Evolutionary conservation across 1,140 invertebrate genomes (phyloP).

Genomic region (Heliothis subflexa): DNA sequence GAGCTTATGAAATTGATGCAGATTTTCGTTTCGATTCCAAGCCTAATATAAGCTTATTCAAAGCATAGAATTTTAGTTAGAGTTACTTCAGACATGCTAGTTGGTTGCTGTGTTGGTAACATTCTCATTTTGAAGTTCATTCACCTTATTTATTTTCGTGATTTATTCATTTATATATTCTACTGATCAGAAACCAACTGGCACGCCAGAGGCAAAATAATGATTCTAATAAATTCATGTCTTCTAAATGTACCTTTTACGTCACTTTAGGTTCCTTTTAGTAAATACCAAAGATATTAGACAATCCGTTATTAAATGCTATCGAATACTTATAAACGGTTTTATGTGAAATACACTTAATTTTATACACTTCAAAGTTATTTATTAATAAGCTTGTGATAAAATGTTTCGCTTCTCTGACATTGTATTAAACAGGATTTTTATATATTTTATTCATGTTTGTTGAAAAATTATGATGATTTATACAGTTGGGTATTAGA

Average conservation of each 20-base stretch:
- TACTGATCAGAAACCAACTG: not conserved
- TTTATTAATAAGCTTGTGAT: conserved; percentile 3
- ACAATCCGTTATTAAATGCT: not conserved
- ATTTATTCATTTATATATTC: too few relatives aligned
- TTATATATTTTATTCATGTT: conserved; percentile 18
- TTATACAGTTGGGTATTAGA: conserved; percentile 20
- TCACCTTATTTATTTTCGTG: too few relatives aligned
- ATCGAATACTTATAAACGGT: not conserved
- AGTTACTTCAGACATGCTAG: too few relatives aligned
- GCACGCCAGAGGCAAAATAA: not conserved
- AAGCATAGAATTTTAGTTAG: too few relatives aligned
- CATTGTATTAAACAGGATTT: conserved; percentile 16
- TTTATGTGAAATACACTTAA: conserved; percentile 8
- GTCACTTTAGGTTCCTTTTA: conserved; percentile 2
- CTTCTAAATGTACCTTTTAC: conserved; percentile 18
- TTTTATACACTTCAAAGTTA: not conserved
- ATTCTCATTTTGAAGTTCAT: too few relatives aligned
- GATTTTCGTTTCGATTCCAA: too few relatives aligned
- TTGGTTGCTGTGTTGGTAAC: too few relatives aligned
- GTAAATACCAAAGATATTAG: conserved; percentile 10
- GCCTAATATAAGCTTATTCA: too few relatives aligned
- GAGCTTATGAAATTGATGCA: too few relatives aligned
- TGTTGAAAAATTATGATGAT: conserved; percentile 28
- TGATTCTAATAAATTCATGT: not conserved
- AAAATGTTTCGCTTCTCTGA: not conserved